A percentile compares a stretch with the other conserved stretches of the same genome.
Evolutionary conservation across 2,888 invertebrate genomes (phyloP).

Genomic region (Bombyx huttoni): DNA sequence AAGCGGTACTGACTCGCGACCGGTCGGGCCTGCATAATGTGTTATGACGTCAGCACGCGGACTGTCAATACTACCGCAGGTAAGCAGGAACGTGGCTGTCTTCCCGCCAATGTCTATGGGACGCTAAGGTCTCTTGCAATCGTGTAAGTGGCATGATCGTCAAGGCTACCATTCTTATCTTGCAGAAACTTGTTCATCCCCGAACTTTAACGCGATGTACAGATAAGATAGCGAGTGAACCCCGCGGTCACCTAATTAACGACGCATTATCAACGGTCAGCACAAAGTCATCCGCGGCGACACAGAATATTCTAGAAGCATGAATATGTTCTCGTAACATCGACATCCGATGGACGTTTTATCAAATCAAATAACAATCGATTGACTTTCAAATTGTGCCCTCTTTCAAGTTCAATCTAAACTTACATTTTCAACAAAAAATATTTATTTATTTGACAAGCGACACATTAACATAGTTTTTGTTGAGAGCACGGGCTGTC

Average conservation of each 20-base stretch:
- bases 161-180: background rate
- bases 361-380: slow-evolving; percentile 8
- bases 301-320: background rate
- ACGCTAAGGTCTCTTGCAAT: no score
- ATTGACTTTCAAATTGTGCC: slow-evolving; percentile 15
- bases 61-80: no score
- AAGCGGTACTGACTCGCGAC: no score
- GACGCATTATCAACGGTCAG: background rate
- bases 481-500: background rate
- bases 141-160: background rate
- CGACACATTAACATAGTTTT: background rate
- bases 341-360: slow-evolving; percentile 3
- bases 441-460: background rate
- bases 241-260: background rate
- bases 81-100: no score
- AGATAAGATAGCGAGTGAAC: background rate
- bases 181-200: background rate
- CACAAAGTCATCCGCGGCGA: background rate
- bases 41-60: no score
- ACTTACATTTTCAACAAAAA: background rate
- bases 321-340: background rate
- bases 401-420: slow-evolving; percentile 12
- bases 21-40: no score
- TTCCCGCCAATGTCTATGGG: no score
- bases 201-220: background rate